A percentile compares a stretch with the other conserved stretches of the same genome.
Evolutionary conservation across 1,140 invertebrate genomes (phyloP).

Genomic region (Rhyacophila brunnea): DNA sequence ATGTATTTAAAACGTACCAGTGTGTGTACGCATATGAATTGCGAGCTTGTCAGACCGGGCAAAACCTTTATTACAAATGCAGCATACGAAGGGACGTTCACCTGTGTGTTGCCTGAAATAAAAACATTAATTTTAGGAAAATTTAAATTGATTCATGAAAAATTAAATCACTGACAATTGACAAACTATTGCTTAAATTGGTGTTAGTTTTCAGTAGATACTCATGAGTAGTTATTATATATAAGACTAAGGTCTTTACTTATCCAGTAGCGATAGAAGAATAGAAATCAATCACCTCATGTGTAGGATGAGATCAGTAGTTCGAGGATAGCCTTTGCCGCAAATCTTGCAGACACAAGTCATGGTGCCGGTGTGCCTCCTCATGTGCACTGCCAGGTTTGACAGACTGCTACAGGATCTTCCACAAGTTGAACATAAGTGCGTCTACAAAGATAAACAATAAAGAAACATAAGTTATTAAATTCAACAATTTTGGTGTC

Average conservation of each 20-base stretch:
- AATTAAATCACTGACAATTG: no score
- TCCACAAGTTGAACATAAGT: conserved; percentile 42
- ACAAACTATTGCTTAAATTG: no score
- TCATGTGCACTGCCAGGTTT: conserved; percentile 55
- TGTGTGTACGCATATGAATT: conserved; percentile 43
- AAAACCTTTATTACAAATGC: conserved; percentile 36
- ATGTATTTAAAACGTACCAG: conserved; percentile 24
- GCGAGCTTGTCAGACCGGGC: conserved; percentile 39
- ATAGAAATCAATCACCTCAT: conserved; percentile 40
- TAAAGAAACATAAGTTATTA: no score
- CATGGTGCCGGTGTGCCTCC: conserved; percentile 60
- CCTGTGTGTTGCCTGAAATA: conserved; percentile 46
- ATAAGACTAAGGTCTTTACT: no score
- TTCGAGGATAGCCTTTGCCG: conserved; percentile 64
- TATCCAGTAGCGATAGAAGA: no score
- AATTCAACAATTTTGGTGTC: background rate
- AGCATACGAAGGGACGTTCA: conserved; percentile 43
- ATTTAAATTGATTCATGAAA: no score
- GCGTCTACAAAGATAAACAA: conserved; percentile 33
- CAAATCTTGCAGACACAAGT: conserved; percentile 62
- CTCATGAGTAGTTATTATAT: no score
- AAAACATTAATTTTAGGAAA: no score
- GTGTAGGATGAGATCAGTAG: conserved; percentile 52
- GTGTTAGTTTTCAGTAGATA: no score
- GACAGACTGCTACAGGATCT: conserved; percentile 33